phyloP scores from a whole-genome alignment of 2,797 vertebrate species.

The Gastrophryne carolinensis region DNA sequence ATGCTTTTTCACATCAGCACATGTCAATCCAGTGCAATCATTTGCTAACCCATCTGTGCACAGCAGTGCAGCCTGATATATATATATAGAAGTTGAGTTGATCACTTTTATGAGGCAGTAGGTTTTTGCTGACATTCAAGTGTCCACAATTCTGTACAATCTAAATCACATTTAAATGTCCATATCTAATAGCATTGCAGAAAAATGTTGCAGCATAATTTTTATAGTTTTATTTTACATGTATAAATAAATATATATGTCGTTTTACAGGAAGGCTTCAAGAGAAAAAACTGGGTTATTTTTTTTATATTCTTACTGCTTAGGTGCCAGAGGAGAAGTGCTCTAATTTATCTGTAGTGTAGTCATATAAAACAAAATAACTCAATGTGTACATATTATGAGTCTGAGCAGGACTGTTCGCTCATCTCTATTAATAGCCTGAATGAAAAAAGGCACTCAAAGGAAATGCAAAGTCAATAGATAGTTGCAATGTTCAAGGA shows the following conservation, averaged over 20 bases:
- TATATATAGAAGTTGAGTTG: too few species aligned
- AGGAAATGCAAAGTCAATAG: conserved; percentile 36
- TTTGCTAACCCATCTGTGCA: too few species aligned
- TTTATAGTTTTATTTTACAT: too few species aligned
- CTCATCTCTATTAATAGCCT: conserved; percentile 37
- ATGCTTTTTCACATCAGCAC: too few species aligned
- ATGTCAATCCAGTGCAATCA: too few species aligned
- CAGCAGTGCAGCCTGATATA: too few species aligned
- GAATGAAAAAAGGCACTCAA: conserved; percentile 14
- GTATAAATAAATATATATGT: background rate
- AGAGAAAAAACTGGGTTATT: conserved; percentile 37
- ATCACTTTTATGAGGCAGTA: too few species aligned
- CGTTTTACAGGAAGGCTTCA: background rate
- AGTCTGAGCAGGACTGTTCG: conserved; percentile 25
- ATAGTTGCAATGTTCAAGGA: conserved; percentile 3
- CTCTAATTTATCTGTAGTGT: conserved; percentile 38
- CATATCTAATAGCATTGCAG: too few species aligned
- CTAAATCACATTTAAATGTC: too few species aligned
- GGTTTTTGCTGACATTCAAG: too few species aligned
- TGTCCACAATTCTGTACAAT: too few species aligned
- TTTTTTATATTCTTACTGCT: conserved; percentile 33
- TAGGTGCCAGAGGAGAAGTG: conserved; percentile 21
- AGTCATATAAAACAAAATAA: conserved; percentile 35
- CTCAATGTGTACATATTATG: conserved; percentile 29
- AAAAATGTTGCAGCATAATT: too few species aligned